Conservation (phyloP, 2,888 invertebrate genomes). For the Sisyra nigra region DNA sequence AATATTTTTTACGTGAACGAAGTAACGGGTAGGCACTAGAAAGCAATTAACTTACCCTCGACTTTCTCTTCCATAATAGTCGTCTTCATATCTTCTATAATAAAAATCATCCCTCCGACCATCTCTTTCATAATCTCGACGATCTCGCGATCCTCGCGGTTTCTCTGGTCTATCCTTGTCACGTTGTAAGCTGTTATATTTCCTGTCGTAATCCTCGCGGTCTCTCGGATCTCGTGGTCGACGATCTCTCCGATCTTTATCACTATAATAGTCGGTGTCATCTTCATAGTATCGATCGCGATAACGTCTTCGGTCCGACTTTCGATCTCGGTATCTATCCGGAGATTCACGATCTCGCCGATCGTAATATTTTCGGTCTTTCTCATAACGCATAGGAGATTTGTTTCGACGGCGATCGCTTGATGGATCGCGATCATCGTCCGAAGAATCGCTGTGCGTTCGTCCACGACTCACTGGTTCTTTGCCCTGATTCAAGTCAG, state of each 20-base stretch:
- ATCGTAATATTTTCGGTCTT: conserved; percentile 16
- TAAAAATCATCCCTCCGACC: conserved; percentile 20
- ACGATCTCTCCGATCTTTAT: conserved; percentile 39
- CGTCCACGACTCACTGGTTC: conserved; percentile 11
- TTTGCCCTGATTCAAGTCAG: conserved; percentile 15
- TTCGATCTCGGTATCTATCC: conserved; percentile 20
- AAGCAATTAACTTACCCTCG: conserved; percentile 3
- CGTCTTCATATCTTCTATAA: conserved; percentile 23
- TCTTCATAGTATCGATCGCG: conserved; percentile 42
- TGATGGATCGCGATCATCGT: conserved; percentile 8
- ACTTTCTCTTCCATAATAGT: conserved; percentile 19
- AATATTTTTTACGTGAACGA: too few species aligned
- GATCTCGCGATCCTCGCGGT: conserved; percentile 23
- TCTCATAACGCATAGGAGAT: conserved; percentile 13
- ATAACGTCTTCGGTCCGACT: conserved; percentile 21
- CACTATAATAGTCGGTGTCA: conserved; percentile 52
- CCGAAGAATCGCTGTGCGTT: conserved; percentile 8
- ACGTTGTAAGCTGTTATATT: conserved; percentile 23
- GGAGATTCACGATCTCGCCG: conserved; percentile 21
- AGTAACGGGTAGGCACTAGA: too few species aligned
- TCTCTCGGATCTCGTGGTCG: conserved; percentile 21
- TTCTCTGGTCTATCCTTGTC: conserved; percentile 21
- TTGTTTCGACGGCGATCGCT: conserved; percentile 7
- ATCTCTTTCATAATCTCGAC: conserved; percentile 27
- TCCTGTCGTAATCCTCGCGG: conserved; percentile 23